Percentiles rank a stretch among this genome's conserved stretches.
Conservation (phyloP, 37 sponge, comb jelly and placozoan species). For the Axinella damicornis region DNA sequence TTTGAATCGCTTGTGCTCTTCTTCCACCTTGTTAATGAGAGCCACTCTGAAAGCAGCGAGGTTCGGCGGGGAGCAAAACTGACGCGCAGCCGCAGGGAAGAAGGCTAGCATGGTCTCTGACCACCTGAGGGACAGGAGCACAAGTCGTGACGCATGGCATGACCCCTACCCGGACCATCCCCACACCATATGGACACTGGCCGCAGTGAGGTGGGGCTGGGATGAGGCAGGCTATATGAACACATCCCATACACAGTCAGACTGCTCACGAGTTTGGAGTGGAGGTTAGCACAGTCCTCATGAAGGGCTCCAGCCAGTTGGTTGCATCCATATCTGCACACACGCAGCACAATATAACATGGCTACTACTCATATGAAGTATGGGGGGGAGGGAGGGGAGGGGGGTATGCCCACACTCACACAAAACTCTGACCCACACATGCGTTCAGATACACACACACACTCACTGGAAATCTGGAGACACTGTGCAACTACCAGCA, state of each 20-base stretch:
- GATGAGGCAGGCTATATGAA: neutral
- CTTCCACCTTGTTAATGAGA: constrained; percentile 61
- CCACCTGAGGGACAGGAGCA: constrained; percentile 63
- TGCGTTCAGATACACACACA: neutral
- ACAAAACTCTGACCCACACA: neutral
- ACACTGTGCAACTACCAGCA: constrained; percentile 77
- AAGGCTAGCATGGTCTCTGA: constrained; percentile 39
- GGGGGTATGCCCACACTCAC: neutral
- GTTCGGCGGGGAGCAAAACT: constrained; percentile 26
- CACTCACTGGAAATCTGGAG: constrained; percentile 78
- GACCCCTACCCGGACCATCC: neutral
- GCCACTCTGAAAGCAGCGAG: constrained; percentile 9
- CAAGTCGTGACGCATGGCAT: neutral
- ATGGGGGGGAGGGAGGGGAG: too few species aligned
- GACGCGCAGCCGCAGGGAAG: constrained; percentile 58
- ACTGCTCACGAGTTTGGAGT: constrained; percentile 66
- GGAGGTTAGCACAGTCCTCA: constrained; percentile 49
- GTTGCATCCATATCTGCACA: constrained; percentile 52
- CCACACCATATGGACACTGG: neutral
- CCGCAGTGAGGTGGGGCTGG: neutral
- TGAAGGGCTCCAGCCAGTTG: constrained; percentile 77
- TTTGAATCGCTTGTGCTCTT: constrained; percentile 48
- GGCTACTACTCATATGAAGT: too few species aligned
- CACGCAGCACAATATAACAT: neutral
- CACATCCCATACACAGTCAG: neutral